phyloP scores from a whole-genome alignment of 2,797 vertebrate species.

The Anniella stebbinsi region DNA sequence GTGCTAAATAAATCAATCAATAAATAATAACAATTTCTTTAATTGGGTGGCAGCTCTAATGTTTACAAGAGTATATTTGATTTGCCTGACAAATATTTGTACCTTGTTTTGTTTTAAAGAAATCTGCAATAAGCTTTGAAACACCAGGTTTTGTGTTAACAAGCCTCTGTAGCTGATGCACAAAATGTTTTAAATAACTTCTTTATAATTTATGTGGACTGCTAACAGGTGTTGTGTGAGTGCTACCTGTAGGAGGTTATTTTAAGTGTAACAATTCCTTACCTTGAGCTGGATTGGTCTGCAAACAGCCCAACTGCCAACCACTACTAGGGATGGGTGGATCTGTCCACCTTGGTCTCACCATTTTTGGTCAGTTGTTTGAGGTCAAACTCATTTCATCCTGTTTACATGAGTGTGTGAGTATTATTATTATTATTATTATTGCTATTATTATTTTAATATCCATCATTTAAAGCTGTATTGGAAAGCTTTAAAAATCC shows the following conservation, averaged over 20 bases:
- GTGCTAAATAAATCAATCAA: too few relatives aligned
- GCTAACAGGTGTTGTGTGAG: conserved; percentile 32
- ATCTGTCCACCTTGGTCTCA: too few relatives aligned
- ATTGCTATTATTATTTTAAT: too few relatives aligned
- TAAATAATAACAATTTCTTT: too few relatives aligned
- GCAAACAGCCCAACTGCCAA: neutral
- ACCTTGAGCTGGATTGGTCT: neutral
- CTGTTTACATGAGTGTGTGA: too few relatives aligned
- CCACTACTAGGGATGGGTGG: neutral
- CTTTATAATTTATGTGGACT: neutral
- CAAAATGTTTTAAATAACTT: neutral
- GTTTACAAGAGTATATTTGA: neutral
- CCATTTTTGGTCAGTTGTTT: too few relatives aligned
- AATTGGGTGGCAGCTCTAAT: neutral
- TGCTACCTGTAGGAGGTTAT: conserved; percentile 2
- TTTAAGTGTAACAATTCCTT: neutral
- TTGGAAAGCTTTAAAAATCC: too few relatives aligned
- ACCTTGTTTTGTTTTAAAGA: neutral
- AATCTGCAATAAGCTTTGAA: conserved; percentile 12
- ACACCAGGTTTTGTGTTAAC: neutral
- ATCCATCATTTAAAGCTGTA: too few relatives aligned
- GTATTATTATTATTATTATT: too few relatives aligned
- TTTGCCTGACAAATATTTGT: neutral
- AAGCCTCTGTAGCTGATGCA: neutral
- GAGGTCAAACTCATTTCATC: too few relatives aligned